These are phyloP conservation scores for Vimba vimba DNA, from an alignment of 2,113 vertebrate species.

Conservation along the genomic window DNA sequence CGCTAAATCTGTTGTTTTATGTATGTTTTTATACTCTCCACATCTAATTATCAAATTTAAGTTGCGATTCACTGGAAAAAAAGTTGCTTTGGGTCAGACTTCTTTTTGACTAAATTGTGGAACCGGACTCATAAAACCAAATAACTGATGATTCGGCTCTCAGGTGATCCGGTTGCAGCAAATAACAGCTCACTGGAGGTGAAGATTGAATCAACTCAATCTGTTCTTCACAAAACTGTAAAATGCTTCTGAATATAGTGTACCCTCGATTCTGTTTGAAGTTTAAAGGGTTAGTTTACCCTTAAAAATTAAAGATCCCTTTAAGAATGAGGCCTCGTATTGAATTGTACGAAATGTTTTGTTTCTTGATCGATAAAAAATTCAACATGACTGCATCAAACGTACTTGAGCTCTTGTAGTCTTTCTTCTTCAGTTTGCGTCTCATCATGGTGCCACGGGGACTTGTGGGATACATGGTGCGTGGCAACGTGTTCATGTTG, in stretches of 20 bases:
- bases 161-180: background rate
- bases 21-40: background rate
- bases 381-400: slow-evolving; percentile 47
- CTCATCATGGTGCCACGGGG: slow-evolving; percentile 95
- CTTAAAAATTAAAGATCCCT: background rate
- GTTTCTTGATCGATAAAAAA: background rate
- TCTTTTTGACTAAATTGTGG: background rate
- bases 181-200: background rate
- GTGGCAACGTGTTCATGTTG: slow-evolving; percentile 93
- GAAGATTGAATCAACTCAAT: background rate
- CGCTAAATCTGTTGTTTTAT: background rate
- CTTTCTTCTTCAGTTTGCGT: slow-evolving; percentile 96
- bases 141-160: background rate
- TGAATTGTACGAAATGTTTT: background rate
- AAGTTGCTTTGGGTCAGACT: background rate
- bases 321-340: background rate
- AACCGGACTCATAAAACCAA: background rate
- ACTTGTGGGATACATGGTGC: slow-evolving; percentile 96
- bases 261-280: background rate
- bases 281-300: background rate
- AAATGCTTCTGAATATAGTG: too few species aligned
- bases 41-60: background rate
- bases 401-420: slow-evolving; percentile 98
- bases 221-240: background rate
- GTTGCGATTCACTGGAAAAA: background rate